Percentiles rank a stretch among this genome's conserved stretches.
Conservation (phyloP, 2,888 invertebrate species). For the Anorthoa munda region DNA sequence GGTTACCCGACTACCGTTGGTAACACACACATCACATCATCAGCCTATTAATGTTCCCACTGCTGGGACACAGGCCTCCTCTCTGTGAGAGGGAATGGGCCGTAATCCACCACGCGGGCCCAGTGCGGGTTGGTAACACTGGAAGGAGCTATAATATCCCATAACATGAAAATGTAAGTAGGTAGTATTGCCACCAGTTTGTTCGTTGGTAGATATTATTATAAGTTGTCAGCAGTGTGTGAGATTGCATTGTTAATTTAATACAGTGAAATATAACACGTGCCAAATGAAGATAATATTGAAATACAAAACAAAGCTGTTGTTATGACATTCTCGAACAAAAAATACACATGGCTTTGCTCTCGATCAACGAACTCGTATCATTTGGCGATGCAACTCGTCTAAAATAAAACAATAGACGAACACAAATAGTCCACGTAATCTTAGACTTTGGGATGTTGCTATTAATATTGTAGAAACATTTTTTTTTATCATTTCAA, state of each 20-base stretch:
- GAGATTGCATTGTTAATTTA: constrained; percentile 18
- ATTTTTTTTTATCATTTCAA: not conserved
- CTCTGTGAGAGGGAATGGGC: too few relatives aligned
- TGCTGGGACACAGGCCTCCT: too few relatives aligned
- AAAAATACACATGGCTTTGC: constrained; percentile 45
- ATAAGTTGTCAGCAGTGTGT: not conserved
- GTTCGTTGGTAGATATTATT: not conserved
- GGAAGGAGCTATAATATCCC: too few relatives aligned
- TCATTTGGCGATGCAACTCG: constrained; percentile 43
- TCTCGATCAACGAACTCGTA: constrained; percentile 40
- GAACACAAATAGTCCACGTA: not conserved
- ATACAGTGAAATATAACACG: constrained; percentile 36
- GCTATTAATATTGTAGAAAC: not conserved
- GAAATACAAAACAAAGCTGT: constrained; percentile 31
- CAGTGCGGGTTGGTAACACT: too few relatives aligned
- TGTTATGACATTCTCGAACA: constrained; percentile 40
- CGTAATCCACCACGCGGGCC: too few relatives aligned
- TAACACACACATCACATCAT: too few relatives aligned
- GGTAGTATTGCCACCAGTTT: not conserved
- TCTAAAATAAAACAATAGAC: constrained; percentile 41
- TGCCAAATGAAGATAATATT: constrained; percentile 23
- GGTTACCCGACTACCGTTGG: too few relatives aligned
- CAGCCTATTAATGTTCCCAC: too few relatives aligned
- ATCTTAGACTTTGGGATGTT: constrained; percentile 2
- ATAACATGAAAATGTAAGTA: too few relatives aligned